Evolutionary conservation across 2,113 vertebrate species (phyloP).

Genomic region (Marmota monax): DNA sequence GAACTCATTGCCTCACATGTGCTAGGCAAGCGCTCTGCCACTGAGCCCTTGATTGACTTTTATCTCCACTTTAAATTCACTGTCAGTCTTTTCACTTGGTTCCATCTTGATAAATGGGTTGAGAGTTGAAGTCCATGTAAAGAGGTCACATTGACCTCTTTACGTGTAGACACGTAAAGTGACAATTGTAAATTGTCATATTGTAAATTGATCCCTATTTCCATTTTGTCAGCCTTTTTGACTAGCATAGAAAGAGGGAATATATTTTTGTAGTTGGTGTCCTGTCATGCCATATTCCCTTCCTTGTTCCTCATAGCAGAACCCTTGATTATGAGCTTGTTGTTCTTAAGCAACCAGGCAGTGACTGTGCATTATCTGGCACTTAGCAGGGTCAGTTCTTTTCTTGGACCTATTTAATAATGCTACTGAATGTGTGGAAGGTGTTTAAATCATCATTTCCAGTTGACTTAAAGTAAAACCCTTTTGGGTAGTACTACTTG

Average conservation of each 20-base stretch:
- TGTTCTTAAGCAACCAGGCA: neutral
- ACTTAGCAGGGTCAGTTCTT: neutral
- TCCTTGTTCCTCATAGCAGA: neutral
- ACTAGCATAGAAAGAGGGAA: neutral
- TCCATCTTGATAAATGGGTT: neutral
- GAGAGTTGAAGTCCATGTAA: neutral
- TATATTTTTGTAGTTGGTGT: neutral
- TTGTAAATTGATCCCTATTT: neutral
- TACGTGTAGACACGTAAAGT: too few relatives aligned
- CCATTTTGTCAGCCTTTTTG: neutral
- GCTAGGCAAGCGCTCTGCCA: too few relatives aligned
- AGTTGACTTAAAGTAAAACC: slow-evolving; percentile 57
- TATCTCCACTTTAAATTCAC: slow-evolving; percentile 4
- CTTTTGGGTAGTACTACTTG: slow-evolving; percentile 44
- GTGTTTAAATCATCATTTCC: slow-evolving; percentile 28
- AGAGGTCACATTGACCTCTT: neutral
- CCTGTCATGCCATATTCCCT: neutral
- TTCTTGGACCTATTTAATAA: slow-evolving; percentile 11
- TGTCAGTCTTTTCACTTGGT: slow-evolving; percentile 18
- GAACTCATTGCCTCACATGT: too few relatives aligned
- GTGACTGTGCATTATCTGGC: neutral
- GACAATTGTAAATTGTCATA: too few relatives aligned
- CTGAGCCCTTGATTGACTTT: neutral
- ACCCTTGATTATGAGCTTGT: neutral
- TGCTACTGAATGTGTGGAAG: slow-evolving; percentile 20